Conservation (phyloP, 2,797 vertebrate genomes). For the Heteromormyrus szaboi region DNA sequence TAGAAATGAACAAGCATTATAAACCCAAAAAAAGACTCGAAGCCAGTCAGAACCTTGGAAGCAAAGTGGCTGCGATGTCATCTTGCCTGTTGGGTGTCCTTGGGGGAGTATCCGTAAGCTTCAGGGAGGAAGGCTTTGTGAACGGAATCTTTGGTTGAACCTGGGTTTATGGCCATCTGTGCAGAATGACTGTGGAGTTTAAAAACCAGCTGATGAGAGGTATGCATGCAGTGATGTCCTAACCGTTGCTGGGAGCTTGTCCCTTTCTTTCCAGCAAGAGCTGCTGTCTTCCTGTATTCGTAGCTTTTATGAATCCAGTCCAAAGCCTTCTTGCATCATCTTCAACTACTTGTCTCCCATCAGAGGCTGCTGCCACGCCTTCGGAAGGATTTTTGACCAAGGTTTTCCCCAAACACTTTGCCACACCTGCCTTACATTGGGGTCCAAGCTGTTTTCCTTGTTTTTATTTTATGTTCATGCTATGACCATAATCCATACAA, state of each 20-base stretch:
- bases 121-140: conserved; percentile 71
- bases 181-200: conserved; percentile 44
- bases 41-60: not conserved
- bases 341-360: conserved; percentile 69
- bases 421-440: conserved; percentile 92
- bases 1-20: conserved; percentile 2
- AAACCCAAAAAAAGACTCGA: not conserved
- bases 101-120: conserved; percentile 61
- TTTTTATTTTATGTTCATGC: not conserved
- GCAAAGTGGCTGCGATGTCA: not conserved
- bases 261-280: conserved; percentile 74
- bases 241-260: conserved; percentile 52
- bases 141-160: conserved; percentile 67
- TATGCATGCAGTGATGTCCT: conserved; percentile 77
- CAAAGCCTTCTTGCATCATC: conserved; percentile 68
- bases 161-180: conserved; percentile 48
- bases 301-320: conserved; percentile 71
- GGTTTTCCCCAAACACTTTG: conserved; percentile 93
- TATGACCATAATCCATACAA: not conserved
- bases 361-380: conserved; percentile 80
- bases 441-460: conserved; percentile 59
- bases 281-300: conserved; percentile 68
- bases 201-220: conserved; percentile 54
- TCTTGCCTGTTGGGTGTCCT: conserved; percentile 37
- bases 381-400: conserved; percentile 99